These are phyloP conservation scores for Sula dactylatra DNA, from an alignment of 2,113 vertebrate species.

Conservation along the genomic window DNA sequence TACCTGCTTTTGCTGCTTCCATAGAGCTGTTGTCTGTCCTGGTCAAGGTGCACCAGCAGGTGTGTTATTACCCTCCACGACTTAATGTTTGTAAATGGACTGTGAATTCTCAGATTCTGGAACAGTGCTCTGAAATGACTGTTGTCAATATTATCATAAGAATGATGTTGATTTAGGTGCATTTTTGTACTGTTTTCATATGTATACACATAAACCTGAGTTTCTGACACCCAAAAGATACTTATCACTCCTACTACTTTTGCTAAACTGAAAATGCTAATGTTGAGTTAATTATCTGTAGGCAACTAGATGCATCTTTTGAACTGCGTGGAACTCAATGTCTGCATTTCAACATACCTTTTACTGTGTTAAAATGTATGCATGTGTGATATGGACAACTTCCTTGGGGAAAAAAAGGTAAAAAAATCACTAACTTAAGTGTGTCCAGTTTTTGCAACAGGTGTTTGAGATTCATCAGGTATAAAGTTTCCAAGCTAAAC, in stretches of 20 bases:
- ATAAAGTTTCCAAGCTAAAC: background rate
- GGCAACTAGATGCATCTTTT: background rate
- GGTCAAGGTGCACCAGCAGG: background rate
- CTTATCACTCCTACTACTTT: background rate
- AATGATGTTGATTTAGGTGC: background rate
- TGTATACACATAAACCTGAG: background rate
- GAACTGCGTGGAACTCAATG: background rate
- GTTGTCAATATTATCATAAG: background rate
- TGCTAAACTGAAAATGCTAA: background rate
- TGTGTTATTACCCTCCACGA: background rate
- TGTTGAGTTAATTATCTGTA: background rate
- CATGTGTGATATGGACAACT: background rate
- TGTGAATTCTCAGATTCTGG: background rate
- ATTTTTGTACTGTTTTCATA: background rate
- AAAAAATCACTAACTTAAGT: background rate
- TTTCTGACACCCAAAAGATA: background rate
- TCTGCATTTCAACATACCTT: background rate
- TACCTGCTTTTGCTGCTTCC: background rate
- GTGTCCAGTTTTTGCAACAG: background rate
- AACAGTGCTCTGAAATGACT: background rate
- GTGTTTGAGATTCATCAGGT: background rate
- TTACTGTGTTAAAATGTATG: background rate
- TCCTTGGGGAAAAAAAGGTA: background rate
- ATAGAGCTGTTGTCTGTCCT: background rate
- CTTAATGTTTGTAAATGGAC: background rate